A percentile compares a stretch with the other conserved stretches of the same genome.
Conservation (phyloP, 1,140 invertebrate species). For the Papilio helenus region DNA sequence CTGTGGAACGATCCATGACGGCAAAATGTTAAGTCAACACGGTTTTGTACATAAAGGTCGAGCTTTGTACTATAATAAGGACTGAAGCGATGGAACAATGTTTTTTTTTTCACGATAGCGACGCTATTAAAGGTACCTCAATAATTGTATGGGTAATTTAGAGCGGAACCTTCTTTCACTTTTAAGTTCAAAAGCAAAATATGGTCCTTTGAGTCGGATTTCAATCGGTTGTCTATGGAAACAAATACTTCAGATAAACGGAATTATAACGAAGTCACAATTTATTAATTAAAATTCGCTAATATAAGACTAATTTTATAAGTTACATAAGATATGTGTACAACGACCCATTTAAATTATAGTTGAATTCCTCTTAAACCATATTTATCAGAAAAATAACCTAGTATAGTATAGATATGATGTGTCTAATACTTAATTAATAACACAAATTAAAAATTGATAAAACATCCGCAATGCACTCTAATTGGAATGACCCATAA, state of each 20-base stretch:
- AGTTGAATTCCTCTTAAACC: neutral
- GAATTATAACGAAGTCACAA: too few relatives aligned
- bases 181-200: neutral
- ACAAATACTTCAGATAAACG: too few relatives aligned
- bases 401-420: neutral
- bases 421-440: neutral
- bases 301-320: neutral
- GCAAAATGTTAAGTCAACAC: slow-evolving; percentile 25
- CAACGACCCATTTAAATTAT: neutral
- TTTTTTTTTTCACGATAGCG: neutral
- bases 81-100: neutral
- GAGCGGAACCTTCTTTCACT: too few relatives aligned
- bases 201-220: neutral
- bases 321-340: neutral
- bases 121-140: neutral
- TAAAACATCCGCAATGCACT: neutral
- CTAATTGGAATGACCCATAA: neutral
- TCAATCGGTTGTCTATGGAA: neutral
- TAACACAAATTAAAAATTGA: neutral
- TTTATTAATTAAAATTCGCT: too few relatives aligned
- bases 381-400: neutral
- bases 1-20: slow-evolving; percentile 4
- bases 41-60: slow-evolving; percentile 16
- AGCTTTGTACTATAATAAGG: slow-evolving; percentile 1
- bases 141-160: neutral